Evolutionary conservation across 2,113 vertebrate species (phyloP).

Genomic region (Panthera uncia): DNA sequence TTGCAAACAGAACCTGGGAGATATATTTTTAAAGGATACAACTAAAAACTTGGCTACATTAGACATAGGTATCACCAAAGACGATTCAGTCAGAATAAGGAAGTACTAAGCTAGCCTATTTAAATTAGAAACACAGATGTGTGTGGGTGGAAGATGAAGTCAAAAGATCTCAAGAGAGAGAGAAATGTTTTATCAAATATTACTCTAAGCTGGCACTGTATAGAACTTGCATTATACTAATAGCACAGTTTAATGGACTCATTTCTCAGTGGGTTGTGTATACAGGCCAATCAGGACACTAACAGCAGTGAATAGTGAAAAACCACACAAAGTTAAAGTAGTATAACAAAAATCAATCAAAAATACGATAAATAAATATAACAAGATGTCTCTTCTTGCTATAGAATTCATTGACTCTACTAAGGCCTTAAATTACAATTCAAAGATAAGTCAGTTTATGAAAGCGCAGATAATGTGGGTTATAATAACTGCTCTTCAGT

Average conservation of each 20-base stretch:
- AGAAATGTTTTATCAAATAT: neutral
- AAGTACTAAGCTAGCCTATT: neutral
- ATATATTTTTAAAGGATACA: neutral
- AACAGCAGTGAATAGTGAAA: neutral
- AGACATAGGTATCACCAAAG: neutral
- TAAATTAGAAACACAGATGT: constrained; percentile 34
- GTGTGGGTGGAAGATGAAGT: neutral
- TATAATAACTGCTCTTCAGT: neutral
- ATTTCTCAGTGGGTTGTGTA: neutral
- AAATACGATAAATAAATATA: neutral
- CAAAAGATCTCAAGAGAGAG: neutral
- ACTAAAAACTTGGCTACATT: neutral
- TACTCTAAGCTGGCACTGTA: neutral
- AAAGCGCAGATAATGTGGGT: neutral
- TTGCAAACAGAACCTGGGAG: neutral
- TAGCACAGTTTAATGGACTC: neutral
- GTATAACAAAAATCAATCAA: neutral
- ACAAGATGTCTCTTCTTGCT: neutral
- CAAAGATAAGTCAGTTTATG: neutral
- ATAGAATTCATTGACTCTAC: neutral
- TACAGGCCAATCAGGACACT: neutral
- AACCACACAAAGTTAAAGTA: neutral
- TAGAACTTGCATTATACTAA: neutral
- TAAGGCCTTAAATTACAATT: constrained; percentile 7
- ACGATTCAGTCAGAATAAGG: neutral